Base-by-base conservation (phyloP, 2,888 invertebrate species). In the Drosophila diplacantha region DNA sequence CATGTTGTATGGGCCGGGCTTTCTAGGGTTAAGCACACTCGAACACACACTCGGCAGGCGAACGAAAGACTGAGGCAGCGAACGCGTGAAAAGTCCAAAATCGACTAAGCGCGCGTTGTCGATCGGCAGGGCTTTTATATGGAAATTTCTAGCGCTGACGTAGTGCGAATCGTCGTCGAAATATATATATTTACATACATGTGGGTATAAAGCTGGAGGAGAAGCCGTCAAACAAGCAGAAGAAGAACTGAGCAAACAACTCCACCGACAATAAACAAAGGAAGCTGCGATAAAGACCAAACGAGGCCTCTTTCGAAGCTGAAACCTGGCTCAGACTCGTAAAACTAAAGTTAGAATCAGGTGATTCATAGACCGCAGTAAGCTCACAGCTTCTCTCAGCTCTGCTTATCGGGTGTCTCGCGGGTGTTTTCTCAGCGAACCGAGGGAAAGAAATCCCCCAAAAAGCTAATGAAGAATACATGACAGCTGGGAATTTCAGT, bases 41-140 rank as follows among this genome's bases (percentile, higher is more conserved):
- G 64, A 22, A 38, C 20, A 39, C 12, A 41, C 43, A 29, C 35
- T 16, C 35, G 35, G 4, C 5, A 9, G 18, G 12, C 49, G 52
- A 74, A 83, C 82, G 65, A 85, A 86, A 84, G 82, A 85, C 74
- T 84, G 69, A 80, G 68, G 70, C 62, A 71, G 69, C 76, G 60
- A 85, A 86, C 86, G 69, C 60, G 39, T 20, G 52, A 34, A 67
- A 70, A 67, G 72, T 62, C 67, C 46, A 24, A 73, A 83, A 79
- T 41, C 64, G 76, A 81, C 85, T 81, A 84, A 81, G 53, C 83
- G 69, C 53, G 60, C 64, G 64, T n/a, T 39, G 69, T 32, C 62
- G 54, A 29, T 54, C 61, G 20, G 38, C 63, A 12, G 43, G 50
- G 61, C 72, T 83, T 80, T 78, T 81, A 81, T 81, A 81, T 84